Conservation (phyloP, 2,113 vertebrate genomes). For the Rousettus leschenaultii region DNA sequence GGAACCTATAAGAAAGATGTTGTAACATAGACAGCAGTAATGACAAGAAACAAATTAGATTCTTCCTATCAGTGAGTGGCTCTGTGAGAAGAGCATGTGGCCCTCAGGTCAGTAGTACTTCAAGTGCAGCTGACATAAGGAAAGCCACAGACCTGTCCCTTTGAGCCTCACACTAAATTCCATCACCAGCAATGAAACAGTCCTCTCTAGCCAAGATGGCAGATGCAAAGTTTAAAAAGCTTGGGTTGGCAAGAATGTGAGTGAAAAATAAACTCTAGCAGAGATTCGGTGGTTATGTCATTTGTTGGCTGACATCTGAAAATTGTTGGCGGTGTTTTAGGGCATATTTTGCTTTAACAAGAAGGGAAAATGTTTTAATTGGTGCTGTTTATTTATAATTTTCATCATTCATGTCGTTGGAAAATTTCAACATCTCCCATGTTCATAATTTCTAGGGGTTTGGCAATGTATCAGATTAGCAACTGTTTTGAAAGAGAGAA, state of each 20-base stretch:
- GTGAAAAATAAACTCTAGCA: background rate
- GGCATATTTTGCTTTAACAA: conserved; percentile 31
- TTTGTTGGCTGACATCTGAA: conserved; percentile 38
- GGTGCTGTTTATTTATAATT: conserved; percentile 39
- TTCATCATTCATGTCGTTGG: background rate
- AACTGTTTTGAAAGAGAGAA: background rate
- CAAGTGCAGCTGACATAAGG: background rate
- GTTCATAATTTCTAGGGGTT: background rate
- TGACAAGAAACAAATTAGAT: background rate
- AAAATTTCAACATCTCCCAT: background rate
- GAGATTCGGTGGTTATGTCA: background rate
- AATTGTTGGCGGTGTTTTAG: background rate
- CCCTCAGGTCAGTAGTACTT: background rate
- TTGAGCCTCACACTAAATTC: background rate
- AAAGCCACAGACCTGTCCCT: background rate
- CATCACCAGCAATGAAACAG: background rate
- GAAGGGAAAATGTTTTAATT: conserved; percentile 30
- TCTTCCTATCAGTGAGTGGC: background rate
- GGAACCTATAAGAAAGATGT: background rate
- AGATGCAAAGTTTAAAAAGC: background rate
- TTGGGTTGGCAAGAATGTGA: background rate
- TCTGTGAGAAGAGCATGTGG: background rate
- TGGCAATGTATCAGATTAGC: background rate
- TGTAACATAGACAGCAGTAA: background rate
- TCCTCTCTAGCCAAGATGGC: background rate